phyloP scores from a whole-genome alignment of 2,113 vertebrate species.

The Illadopsis cleaveri region DNA sequence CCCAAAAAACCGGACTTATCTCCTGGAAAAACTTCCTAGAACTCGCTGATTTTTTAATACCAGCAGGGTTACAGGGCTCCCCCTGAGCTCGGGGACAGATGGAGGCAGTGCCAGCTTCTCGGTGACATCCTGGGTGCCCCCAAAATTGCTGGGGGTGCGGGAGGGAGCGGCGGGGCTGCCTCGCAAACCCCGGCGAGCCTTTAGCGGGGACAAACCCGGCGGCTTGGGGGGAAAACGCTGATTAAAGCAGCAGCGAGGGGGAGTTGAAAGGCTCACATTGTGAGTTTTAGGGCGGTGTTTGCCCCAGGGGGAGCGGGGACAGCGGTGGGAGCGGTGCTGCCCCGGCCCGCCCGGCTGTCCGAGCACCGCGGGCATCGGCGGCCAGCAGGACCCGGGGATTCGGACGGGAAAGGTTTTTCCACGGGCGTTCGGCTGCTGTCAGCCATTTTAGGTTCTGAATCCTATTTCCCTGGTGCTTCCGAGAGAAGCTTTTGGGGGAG shows the following conservation, averaged over 20 bases:
- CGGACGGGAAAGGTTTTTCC: background rate
- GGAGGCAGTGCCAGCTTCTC: accelerated
- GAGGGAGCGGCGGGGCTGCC: background rate
- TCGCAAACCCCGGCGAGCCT: background rate
- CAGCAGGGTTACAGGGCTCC: accelerated
- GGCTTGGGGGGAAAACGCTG: background rate
- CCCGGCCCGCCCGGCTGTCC: background rate
- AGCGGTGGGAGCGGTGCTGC: background rate
- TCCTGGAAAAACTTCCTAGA: background rate
- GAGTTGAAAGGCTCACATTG: background rate
- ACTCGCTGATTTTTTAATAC: background rate
- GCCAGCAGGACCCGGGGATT: background rate
- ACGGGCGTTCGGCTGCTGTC: background rate
- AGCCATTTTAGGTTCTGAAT: conserved; percentile 67
- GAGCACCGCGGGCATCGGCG: background rate
- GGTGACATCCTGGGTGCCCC: accelerated
- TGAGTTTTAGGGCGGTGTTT: background rate
- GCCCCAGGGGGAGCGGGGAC: background rate
- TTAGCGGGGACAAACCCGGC: background rate
- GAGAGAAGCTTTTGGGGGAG: conserved; percentile 68
- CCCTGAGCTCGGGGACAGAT: accelerated
- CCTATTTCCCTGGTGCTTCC: conserved; percentile 66
- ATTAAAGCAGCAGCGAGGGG: background rate
- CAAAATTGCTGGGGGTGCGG: background rate
- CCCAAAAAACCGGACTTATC: background rate